Conservation (phyloP, 2,113 vertebrate genomes). For the Puntigrus tetrazona region DNA sequence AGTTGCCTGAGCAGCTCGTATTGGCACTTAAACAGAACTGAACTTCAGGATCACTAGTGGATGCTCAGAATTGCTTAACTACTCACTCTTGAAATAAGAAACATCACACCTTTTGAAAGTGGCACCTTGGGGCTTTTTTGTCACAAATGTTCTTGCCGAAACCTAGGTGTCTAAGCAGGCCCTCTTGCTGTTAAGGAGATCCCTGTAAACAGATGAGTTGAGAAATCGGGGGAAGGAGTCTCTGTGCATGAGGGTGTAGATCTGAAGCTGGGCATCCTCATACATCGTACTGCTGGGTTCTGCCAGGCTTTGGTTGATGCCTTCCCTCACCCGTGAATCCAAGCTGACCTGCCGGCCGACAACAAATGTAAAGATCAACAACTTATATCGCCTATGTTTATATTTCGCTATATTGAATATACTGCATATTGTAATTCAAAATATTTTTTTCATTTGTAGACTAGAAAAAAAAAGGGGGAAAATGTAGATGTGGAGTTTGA, state of each 20-base stretch:
- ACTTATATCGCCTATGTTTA: neutral
- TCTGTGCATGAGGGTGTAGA: conserved; percentile 98
- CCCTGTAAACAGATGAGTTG: conserved; percentile 91
- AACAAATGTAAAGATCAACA: neutral
- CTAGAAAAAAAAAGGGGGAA: too few species aligned
- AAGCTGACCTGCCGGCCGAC: conserved; percentile 85
- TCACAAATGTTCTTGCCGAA: conserved; percentile 61
- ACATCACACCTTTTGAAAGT: conserved; percentile 70
- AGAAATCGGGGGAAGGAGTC: conserved; percentile 98
- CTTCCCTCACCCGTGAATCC: conserved; percentile 94
- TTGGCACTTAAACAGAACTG: conserved; percentile 69
- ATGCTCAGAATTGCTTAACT: conserved; percentile 57
- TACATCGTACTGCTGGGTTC: conserved; percentile 91
- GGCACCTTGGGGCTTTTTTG: conserved; percentile 72
- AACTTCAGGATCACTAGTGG: conserved; percentile 62
- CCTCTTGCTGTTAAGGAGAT: conserved; percentile 85
- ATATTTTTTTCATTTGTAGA: neutral
- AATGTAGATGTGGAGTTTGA: too few species aligned
- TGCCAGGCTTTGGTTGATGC: conserved; percentile 90
- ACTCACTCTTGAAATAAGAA: conserved; percentile 63
- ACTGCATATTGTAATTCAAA: neutral
- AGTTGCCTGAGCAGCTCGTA: conserved; percentile 70
- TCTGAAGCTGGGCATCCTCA: conserved; percentile 96
- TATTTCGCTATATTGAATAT: neutral
- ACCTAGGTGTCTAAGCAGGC: conserved; percentile 88